phyloP scores from a whole-genome alignment of 2,797 vertebrate genomes.

The Otolemur crassicaudatus region DNA sequence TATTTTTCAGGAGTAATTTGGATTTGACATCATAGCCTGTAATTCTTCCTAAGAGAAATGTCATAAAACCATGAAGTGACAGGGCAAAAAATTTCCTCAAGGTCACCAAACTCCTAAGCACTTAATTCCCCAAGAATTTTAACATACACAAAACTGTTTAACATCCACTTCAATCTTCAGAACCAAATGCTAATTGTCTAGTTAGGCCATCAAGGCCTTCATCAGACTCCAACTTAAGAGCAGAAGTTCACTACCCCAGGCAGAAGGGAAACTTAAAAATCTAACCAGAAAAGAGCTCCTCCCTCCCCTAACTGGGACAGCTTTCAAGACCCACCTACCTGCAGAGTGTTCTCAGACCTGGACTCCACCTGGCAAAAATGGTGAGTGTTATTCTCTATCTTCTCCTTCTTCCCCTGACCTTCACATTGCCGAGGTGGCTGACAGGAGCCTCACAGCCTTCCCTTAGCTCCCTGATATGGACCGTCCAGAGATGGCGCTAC shows the following conservation, averaged over 20 bases:
- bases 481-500: background rate
- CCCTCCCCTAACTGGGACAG: background rate
- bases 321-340: background rate
- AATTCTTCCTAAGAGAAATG: background rate
- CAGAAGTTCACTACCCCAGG: background rate
- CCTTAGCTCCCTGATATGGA: background rate
- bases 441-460: background rate
- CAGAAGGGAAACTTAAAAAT: background rate
- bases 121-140: background rate
- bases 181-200: background rate
- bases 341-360: background rate
- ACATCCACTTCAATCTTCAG: background rate
- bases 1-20: slow-evolving; percentile 27
- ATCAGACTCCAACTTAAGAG: background rate
- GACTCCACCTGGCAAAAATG: background rate
- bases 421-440: background rate
- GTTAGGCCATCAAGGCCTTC: background rate
- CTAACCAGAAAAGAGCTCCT: background rate
- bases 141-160: background rate
- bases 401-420: background rate
- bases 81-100: background rate
- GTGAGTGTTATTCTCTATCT: background rate
- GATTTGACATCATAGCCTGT: background rate
- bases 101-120: background rate
- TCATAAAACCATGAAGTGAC: background rate